Evolutionary conservation across 2,888 invertebrate genomes (phyloP), one percentile per base, ranked within the genome.

Genomic region (Globia sparganii): DNA sequence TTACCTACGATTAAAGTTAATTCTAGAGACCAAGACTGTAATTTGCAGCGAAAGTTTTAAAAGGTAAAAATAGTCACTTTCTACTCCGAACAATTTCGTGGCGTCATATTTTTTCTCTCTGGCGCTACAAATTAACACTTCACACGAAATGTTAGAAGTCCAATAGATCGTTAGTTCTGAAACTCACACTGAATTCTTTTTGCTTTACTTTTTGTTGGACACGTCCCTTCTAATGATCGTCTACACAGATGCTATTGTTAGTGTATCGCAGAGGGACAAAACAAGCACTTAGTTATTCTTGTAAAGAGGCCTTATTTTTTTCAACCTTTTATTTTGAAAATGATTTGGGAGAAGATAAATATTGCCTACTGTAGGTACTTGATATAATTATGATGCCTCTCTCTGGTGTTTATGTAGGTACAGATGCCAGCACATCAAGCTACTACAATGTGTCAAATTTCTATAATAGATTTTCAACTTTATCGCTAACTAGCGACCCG

Each of bases 101-200:
- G 0, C 4, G 28, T 73, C 3, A 53, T 18, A 5, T n/a, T n/a
- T n/a, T n/a, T n/a, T n/a, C n/a, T n/a, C n/a, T n/a, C n/a, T n/a
- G n/a, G n/a, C n/a, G n/a, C n/a, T n/a, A n/a, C n/a, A n/a, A n/a
- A n/a, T n/a, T n/a, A n/a, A n/a, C n/a, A n/a, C n/a, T n/a, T n/a
- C 46, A 49, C 31, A 11, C 25, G 5, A n/a, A n/a, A 67, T n/a
- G 34, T 34, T 67, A 3, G 53, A n/a, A 34, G 34, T n/a, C n/a
- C n/a, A 67, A n/a, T 34, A 34, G 53, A 67, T 67, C 67, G 11
- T 67, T 67, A 67, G 67, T 67, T 53, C 34, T n/a, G 18, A 53
- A 67, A n/a, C 53, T 49, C 67, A 34, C 53, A 34, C n/a, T 11
- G 2, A 18, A 9, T 25, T 67, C 34, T 67, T 67, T 67, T 67